A percentile compares a stretch with the other conserved stretches of the same genome.
These are phyloP conservation scores for Exaiptasia diaphana DNA, from an alignment of 64 coral and sea anemone species.

Conservation along the genomic window DNA sequence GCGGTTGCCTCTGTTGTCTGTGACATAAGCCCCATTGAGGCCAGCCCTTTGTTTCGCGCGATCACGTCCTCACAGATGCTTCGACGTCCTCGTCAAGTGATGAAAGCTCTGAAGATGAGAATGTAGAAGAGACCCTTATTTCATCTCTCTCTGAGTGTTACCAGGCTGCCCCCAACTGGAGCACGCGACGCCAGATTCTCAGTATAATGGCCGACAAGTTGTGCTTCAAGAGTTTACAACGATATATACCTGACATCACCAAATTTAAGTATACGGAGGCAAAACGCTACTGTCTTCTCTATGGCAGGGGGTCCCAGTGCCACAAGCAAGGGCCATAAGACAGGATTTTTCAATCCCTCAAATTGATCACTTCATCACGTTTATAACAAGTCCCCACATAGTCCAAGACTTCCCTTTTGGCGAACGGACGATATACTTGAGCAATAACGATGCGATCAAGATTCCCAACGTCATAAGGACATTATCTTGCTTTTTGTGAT, in stretches of 20 bases:
- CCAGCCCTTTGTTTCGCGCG: no score
- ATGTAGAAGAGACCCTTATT: no score
- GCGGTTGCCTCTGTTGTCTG: conserved; percentile 37
- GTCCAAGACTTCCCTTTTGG: conserved; percentile 49
- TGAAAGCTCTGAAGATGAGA: no score
- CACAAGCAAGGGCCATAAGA: no score
- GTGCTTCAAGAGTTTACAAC: background rate
- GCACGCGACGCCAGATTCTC: conserved; percentile 42
- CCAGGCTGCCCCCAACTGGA: conserved; percentile 12
- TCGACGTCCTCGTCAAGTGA: no score
- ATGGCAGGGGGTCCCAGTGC: conserved; percentile 41
- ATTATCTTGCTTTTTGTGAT: conserved; percentile 2
- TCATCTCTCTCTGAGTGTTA: no score
- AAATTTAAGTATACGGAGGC: conserved; percentile 43
- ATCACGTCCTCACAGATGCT: no score
- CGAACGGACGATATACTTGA: conserved; percentile 24
- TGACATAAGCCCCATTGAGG: conserved; percentile 42
- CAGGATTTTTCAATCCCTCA: no score
- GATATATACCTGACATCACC: conserved; percentile 35
- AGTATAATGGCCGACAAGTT: conserved; percentile 69
- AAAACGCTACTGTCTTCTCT: conserved; percentile 16
- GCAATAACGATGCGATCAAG: conserved; percentile 24
- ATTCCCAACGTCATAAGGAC: conserved; percentile 48
- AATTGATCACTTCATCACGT: conserved; percentile 27
- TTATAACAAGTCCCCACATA: conserved; percentile 47